Percentiles rank a stretch among this genome's conserved stretches.
These are phyloP conservation scores for Actinia equina DNA, from an alignment of 64 coral and sea anemone species.

Conservation along the genomic window DNA sequence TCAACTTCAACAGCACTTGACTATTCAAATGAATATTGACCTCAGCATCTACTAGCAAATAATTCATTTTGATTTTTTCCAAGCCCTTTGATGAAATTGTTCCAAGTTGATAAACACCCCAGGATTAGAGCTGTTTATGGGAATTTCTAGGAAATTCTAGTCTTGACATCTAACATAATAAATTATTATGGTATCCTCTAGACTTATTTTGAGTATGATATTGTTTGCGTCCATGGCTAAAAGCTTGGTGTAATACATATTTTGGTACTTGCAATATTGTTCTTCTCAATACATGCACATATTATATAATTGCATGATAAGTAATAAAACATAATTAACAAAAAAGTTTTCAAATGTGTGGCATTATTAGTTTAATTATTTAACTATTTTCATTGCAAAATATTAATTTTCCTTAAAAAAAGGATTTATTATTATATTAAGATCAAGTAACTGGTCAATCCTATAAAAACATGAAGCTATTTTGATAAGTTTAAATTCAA, in stretches of 20 bases:
- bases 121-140: neutral
- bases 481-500: no score
- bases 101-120: no score
- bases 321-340: no score
- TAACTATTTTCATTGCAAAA: neutral
- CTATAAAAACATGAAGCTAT: no score
- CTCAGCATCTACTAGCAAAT: no score
- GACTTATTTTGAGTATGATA: neutral
- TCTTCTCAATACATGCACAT: neutral
- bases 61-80: neutral
- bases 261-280: neutral
- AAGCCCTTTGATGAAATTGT: no score
- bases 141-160: neutral
- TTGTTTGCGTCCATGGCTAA: neutral
- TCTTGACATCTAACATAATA: neutral
- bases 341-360: neutral
- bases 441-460: no score
- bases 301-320: no score
- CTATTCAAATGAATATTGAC: neutral
- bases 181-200: neutral
- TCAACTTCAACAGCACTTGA: neutral
- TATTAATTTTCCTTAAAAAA: neutral
- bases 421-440: no score
- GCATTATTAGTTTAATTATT: neutral
- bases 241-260: neutral